Conservation (phyloP, 2,113 vertebrate genomes). For the Caloenas nicobarica region DNA sequence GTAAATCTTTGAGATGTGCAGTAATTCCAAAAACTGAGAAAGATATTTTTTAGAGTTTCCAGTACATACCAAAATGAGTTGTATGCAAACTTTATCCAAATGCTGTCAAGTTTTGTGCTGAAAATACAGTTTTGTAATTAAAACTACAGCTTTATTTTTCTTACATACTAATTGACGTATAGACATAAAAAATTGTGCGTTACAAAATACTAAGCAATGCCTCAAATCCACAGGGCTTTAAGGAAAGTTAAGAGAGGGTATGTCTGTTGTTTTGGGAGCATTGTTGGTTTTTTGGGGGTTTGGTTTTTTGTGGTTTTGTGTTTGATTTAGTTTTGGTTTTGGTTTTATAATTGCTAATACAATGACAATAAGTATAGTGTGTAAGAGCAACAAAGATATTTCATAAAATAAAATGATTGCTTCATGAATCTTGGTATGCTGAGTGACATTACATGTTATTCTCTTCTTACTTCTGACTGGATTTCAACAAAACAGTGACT, state of each 20-base stretch:
- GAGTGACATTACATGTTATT: neutral
- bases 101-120: neutral
- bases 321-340: neutral
- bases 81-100: neutral
- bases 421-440: neutral
- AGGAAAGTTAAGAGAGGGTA: neutral
- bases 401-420: neutral
- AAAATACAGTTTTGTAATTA: neutral
- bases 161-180: neutral
- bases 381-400: neutral
- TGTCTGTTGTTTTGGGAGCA: too few species aligned
- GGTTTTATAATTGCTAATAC: neutral
- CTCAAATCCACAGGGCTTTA: neutral
- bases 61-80: neutral
- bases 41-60: neutral
- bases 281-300: too few species aligned
- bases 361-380: neutral
- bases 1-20: neutral
- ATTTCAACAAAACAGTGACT: neutral
- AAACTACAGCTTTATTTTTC: neutral
- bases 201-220: neutral
- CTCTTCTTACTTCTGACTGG: neutral
- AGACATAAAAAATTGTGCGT: neutral
- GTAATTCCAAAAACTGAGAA: neutral
- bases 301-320: neutral